Conservation (phyloP, 2,888 invertebrate genomes). For the Pocota personata region DNA sequence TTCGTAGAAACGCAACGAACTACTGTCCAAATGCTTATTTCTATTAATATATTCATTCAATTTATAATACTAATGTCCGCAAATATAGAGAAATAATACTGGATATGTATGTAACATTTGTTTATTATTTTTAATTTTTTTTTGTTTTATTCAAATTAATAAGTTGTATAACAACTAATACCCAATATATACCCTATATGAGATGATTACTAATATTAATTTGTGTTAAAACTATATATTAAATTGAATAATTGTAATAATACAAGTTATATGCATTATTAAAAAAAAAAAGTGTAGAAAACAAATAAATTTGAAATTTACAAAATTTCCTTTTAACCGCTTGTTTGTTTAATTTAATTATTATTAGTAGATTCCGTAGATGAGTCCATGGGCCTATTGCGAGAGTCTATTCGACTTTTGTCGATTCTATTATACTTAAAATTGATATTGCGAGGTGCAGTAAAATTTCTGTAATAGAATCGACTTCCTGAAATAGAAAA, state of each 20-base stretch:
- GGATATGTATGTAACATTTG: background rate
- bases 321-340: constrained; percentile 19
- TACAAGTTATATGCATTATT: constrained; percentile 63
- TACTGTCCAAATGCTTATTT: constrained; percentile 59
- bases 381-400: too few relatives aligned
- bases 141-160: constrained; percentile 11
- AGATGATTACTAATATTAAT: constrained; percentile 58
- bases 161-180: constrained; percentile 54
- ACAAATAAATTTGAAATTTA: constrained; percentile 65
- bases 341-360: background rate
- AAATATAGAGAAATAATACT: background rate
- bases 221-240: constrained; percentile 60
- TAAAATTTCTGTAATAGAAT: too few relatives aligned
- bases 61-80: constrained; percentile 5
- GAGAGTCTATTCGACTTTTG: too few relatives aligned
- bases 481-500: too few relatives aligned
- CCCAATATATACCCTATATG: constrained; percentile 45
- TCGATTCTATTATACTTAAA: too few relatives aligned
- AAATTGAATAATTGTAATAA: constrained; percentile 15
- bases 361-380: too few relatives aligned
- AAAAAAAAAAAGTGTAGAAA: constrained; percentile 32
- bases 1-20: constrained; percentile 63
- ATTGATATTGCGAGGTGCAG: too few relatives aligned
- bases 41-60: background rate
- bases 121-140: constrained; percentile 3